Percentiles rank a stretch among this genome's conserved stretches.
phyloP scores from a whole-genome alignment of 1,140 invertebrate genomes.

The Ceratina calcarata region DNA sequence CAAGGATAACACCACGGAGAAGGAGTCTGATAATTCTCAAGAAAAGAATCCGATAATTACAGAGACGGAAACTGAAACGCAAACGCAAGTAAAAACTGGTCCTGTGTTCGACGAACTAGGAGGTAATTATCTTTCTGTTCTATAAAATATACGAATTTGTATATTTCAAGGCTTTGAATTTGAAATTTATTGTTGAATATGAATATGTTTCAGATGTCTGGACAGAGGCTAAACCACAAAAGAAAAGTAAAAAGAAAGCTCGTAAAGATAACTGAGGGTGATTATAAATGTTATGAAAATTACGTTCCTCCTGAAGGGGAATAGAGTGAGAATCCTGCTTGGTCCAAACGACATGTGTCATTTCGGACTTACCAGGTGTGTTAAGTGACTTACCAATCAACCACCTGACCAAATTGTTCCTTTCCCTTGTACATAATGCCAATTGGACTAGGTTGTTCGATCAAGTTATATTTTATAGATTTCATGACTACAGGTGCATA shows the following conservation, averaged over 20 bases:
- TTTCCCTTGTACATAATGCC: constrained; percentile 63
- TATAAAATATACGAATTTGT: neutral
- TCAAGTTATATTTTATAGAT: constrained; percentile 48
- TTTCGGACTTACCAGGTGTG: constrained; percentile 62
- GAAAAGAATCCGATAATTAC: constrained; percentile 68
- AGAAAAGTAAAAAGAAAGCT: constrained; percentile 86
- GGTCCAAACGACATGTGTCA: constrained; percentile 54
- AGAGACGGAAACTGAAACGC: constrained; percentile 64
- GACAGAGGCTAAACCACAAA: constrained; percentile 84
- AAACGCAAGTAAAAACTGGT: constrained; percentile 70
- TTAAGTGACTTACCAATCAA: constrained; percentile 57
- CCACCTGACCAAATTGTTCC: constrained; percentile 65
- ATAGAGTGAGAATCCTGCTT: constrained; percentile 56
- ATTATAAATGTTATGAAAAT: constrained; percentile 35
- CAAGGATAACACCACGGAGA: constrained; percentile 43
- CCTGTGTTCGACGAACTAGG: constrained; percentile 86
- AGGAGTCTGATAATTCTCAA: constrained; percentile 78
- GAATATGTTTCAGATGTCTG: constrained; percentile 80
- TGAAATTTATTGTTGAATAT: constrained; percentile 42
- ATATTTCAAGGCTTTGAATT: neutral
- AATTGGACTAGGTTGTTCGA: constrained; percentile 54
- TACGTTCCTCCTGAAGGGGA: constrained; percentile 55
- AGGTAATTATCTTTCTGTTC: constrained; percentile 77
- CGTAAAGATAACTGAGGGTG: constrained; percentile 84
- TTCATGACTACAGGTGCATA: constrained; percentile 42